phyloP scores from a whole-genome alignment of 1,140 invertebrate species.

The Drosophila lacertosa region DNA sequence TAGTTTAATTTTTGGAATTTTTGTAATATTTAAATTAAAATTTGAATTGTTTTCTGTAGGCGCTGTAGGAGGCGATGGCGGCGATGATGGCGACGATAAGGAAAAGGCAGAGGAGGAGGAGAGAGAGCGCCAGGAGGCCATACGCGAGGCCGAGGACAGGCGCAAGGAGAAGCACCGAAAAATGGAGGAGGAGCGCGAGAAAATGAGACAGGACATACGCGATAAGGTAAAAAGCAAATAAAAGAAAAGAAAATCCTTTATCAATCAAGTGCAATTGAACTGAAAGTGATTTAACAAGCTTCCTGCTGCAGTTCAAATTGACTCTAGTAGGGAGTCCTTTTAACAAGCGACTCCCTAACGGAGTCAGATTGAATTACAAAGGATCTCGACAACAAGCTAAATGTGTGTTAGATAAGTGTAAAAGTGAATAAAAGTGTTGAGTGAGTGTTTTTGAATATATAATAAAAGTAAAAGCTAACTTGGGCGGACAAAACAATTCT shows the following conservation, averaged over 20 bases:
- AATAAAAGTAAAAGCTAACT: background rate
- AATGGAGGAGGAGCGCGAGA: constrained; percentile 99
- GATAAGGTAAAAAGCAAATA: constrained; percentile 93
- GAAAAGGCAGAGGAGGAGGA: constrained; percentile 98
- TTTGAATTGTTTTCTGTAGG: constrained; percentile 88
- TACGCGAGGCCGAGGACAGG: constrained; percentile 96
- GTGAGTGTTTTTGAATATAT: too few species aligned
- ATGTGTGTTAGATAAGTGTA: background rate
- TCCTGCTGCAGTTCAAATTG: constrained; percentile 96
- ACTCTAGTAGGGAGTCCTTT: constrained; percentile 98
- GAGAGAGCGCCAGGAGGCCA: constrained; percentile 96
- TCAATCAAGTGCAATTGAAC: background rate
- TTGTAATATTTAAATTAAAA: constrained; percentile 4
- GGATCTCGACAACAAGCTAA: constrained; percentile 53
- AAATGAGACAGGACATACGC: constrained; percentile 98
- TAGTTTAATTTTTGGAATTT: too few species aligned
- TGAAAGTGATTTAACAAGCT: constrained; percentile 73
- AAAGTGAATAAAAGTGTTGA: constrained; percentile 3
- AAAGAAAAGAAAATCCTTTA: too few species aligned
- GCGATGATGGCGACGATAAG: constrained; percentile 94
- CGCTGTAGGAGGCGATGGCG: constrained; percentile 95
- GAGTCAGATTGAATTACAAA: constrained; percentile 94
- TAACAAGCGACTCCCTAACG: constrained; percentile 95
- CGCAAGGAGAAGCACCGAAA: constrained; percentile 98
- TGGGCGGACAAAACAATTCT: background rate